A percentile compares a stretch with the other conserved stretches of the same genome.
These are phyloP conservation scores for Syrphus vitripennis DNA, from an alignment of 2,888 invertebrate genomes.

Conservation along the genomic window DNA sequence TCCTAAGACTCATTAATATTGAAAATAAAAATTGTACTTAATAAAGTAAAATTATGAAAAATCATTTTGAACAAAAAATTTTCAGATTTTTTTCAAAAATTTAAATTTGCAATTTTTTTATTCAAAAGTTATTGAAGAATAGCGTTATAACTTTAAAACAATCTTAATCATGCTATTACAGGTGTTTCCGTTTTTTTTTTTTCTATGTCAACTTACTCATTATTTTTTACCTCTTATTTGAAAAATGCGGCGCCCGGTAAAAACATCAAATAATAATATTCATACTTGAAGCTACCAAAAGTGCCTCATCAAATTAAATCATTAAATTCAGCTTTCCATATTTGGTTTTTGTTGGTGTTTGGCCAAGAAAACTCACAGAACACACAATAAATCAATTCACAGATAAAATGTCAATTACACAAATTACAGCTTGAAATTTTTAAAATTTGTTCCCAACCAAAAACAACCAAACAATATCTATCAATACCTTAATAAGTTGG, in stretches of 20 bases:
- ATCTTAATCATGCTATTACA: too few relatives aligned
- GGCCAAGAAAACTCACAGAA: conserved; percentile 29
- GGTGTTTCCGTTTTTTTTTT: too few relatives aligned
- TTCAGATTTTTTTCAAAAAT: too few relatives aligned
- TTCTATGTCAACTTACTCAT: too few relatives aligned
- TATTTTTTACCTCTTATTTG: too few relatives aligned
- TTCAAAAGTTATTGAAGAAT: too few relatives aligned
- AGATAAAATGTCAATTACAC: conserved; percentile 22
- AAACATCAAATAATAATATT: not conserved
- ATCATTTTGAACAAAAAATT: too few relatives aligned
- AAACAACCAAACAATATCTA: conserved; percentile 4
- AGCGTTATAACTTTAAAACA: too few relatives aligned
- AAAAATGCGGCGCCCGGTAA: not conserved
- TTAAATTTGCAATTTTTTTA: too few relatives aligned
- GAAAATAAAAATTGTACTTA: too few relatives aligned
- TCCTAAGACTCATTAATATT: too few relatives aligned
- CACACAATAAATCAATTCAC: conserved; percentile 43
- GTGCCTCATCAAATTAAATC: not conserved
- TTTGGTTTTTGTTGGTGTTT: not conserved
- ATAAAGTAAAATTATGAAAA: too few relatives aligned
- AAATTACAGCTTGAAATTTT: conserved; percentile 12
- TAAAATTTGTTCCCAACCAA: not conserved
- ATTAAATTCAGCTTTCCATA: conserved; percentile 43
- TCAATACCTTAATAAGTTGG: conserved; percentile 40
- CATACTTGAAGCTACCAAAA: conserved; percentile 22